phyloP scores from a whole-genome alignment of 2,113 vertebrate species.

The Istiophorus platypterus region DNA sequence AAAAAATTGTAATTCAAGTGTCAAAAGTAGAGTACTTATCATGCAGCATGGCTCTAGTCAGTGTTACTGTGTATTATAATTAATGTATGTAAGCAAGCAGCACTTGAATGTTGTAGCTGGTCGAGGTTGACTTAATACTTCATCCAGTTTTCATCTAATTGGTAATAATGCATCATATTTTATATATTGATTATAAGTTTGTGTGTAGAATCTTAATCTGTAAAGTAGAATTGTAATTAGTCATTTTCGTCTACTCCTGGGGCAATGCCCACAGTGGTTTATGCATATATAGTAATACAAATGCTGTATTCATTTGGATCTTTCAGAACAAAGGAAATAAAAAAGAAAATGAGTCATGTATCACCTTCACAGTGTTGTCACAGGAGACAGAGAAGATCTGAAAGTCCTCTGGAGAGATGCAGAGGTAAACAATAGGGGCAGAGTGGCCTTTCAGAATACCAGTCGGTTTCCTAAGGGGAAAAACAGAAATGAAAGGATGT shows the following conservation, averaged over 20 bases:
- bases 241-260: not conserved
- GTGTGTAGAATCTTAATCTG: too few relatives aligned
- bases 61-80: not conserved
- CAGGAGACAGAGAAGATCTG: constrained; percentile 82
- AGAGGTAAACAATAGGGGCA: constrained; percentile 79
- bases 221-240: not conserved
- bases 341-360: not conserved
- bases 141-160: too few relatives aligned
- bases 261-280: not conserved
- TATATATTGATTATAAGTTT: too few relatives aligned
- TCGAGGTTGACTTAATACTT: not conserved
- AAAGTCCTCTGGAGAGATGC: constrained; percentile 78
- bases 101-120: not conserved
- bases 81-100: not conserved
- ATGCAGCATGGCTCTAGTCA: too few relatives aligned
- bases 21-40: too few relatives aligned
- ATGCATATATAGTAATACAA: not conserved
- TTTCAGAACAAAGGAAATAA: not conserved
- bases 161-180: too few relatives aligned
- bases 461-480: constrained; percentile 76
- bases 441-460: constrained; percentile 83
- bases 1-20: too few relatives aligned
- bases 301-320: not conserved
- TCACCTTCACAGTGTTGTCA: constrained; percentile 82
- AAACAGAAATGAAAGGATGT: not conserved